These are phyloP conservation scores for Beris morrisii DNA, from an alignment of 2,888 invertebrate genomes.

Conservation along the genomic window DNA sequence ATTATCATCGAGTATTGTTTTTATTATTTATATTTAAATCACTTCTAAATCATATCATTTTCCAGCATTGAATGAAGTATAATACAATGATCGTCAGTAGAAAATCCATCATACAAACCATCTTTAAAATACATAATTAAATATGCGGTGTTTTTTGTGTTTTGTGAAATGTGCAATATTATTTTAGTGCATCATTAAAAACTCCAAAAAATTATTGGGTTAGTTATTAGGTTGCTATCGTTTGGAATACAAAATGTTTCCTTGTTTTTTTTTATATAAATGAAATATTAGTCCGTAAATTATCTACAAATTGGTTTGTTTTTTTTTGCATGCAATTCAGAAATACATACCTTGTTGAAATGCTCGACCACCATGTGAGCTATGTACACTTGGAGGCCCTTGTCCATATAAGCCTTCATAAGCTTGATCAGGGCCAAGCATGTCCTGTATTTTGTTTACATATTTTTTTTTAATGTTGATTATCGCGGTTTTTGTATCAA, in stretches of 20 bases:
- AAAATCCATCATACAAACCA: conserved; percentile 39
- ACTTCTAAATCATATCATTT: conserved; percentile 34
- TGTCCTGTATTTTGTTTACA: conserved; percentile 48
- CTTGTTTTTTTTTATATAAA: neutral
- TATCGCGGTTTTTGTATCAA: neutral
- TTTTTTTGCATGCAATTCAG: conserved; percentile 17
- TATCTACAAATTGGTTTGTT: conserved; percentile 2
- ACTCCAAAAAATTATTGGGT: conserved; percentile 14
- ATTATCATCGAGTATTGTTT: neutral
- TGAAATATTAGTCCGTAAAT: conserved; percentile 10
- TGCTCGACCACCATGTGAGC: conserved; percentile 73
- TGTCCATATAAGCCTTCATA: conserved; percentile 93
- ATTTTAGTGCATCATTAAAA: conserved; percentile 23
- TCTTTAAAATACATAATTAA: conserved; percentile 38
- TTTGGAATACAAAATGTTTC: neutral
- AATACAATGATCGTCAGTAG: conserved; percentile 33
- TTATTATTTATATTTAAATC: conserved; percentile 7
- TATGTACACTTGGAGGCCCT: conserved; percentile 84
- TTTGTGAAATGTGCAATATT: conserved; percentile 23
- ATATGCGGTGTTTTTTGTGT: neutral
- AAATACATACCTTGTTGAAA: conserved; percentile 81
- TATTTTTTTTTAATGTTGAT: conserved; percentile 6
- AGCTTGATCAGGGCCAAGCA: conserved; percentile 86
- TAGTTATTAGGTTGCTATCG: neutral
- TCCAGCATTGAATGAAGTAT: conserved; percentile 35